These are phyloP conservation scores for Sminthurinus aureus DNA, from an alignment of 2,888 invertebrate species.

Conservation along the genomic window DNA sequence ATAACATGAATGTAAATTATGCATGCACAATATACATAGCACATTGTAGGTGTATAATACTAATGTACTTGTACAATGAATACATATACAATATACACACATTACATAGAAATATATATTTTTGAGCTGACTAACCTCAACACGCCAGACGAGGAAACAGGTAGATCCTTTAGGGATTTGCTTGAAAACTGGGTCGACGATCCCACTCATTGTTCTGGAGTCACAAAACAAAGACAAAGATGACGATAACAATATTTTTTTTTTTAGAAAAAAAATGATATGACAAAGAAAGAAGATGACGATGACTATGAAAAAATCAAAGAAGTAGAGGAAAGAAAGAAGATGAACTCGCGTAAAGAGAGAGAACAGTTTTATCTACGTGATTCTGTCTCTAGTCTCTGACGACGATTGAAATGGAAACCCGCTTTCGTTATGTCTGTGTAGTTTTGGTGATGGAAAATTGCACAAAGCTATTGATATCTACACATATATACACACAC, in stretches of 20 bases:
- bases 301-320: slow-evolving; percentile 14
- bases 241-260: no score
- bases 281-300: slow-evolving; percentile 26
- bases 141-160: slow-evolving; percentile 86
- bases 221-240: slow-evolving; percentile 13
- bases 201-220: slow-evolving; percentile 58
- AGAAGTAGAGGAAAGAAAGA: slow-evolving; percentile 1
- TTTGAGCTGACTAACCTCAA: slow-evolving; percentile 72
- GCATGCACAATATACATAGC: not conserved
- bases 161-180: slow-evolving; percentile 79
- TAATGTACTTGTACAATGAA: not conserved
- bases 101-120: not conserved
- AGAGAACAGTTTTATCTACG: slow-evolving; percentile 12
- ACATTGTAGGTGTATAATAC: not conserved
- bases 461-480: slow-evolving; percentile 28
- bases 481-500: not conserved
- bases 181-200: slow-evolving; percentile 73
- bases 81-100: not conserved
- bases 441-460: slow-evolving; percentile 20
- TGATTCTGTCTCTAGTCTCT: slow-evolving; percentile 24
- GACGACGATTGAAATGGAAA: slow-evolving; percentile 39
- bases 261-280: slow-evolving; percentile 14
- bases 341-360: slow-evolving; percentile 17
- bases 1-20: not conserved
- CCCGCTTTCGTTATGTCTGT: slow-evolving; percentile 16